Base-by-base conservation (phyloP, 2,888 invertebrate genomes). In the Willowsia nigromaculata region DNA sequence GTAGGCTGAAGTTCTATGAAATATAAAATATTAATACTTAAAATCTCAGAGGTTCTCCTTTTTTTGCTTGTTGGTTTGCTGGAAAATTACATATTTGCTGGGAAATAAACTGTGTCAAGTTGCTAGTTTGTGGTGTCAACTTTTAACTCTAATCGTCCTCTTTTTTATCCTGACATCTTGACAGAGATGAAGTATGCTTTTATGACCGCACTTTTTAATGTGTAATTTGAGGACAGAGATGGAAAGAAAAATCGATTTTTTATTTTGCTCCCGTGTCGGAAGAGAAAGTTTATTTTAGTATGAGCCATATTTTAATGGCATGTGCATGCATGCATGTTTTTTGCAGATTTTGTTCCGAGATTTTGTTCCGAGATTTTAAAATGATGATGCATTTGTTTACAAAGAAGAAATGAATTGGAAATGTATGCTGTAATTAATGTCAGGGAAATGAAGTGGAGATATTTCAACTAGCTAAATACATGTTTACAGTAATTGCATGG, bases 121-220 rank as follows among this genome's bases (percentile, higher is more conserved):
- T 11, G 56, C 56, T 56, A 18, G 80, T 80, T 80, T 80, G 56
- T 56, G 56, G 56, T 83, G 83, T 83, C 83, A 71, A 83, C 27
- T 83, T 83, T 65, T 53, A 50, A 50, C 22, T 83, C 68, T 68
- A 83, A 68, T 68, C 9, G 47, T 83, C 30, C 27, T 13, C 18
- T 25, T 47, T 50, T 78, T 86, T 53, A 86, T 78, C 78, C 25
- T 65, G 88, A 50, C 71, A 83, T 76, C 71, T 83, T 88, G 88
- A 88, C 88, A 83, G 65, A 88, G 88, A 88, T 65, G 76, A 83
- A 88, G 88, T 83, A 76, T 43, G 53, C 78, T 85, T 78, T 65
- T 83, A 65, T 13, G 37, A 33, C 18, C 18, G 65, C n/a, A n/a
- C 3, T 9, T 43, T 50, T 53, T 84, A 71, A 68, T 71, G 15